Base-by-base conservation (phyloP, 23 tunicate genomes). In the Styela clava region DNA sequence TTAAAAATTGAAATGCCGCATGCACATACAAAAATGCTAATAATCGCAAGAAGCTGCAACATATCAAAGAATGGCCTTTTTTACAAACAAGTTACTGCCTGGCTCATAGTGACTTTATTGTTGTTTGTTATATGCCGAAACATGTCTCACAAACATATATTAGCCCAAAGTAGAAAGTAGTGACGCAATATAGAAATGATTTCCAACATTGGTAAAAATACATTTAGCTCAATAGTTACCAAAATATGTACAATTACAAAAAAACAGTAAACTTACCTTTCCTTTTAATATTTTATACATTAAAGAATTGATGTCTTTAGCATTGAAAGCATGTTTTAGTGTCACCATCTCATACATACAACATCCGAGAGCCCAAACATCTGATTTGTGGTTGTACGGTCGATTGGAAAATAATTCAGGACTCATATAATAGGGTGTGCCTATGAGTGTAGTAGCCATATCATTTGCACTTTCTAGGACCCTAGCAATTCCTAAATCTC, bases 341-440 rank as follows among this genome's bases (percentile, higher is more conserved):
- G 99, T 96, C 51, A 87, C 94, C 94, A 96, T 96, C 77, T 96
- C 99, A 79, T 85, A 96, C 65, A 88, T 84, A 71, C 99, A 96
- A 67, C 99, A 96, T 1, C 99, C 99, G 74, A 96, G 72, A 1
- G 99, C 92, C 99, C 99, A 95, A n/a, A 95, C 96, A 52, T 95
- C 99, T 1, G 97, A 96, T 68, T 91, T 91, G 79, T 96, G 77
- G 37, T 88, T 91, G 86, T 96, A 96, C 2, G 99, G 99, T 31
- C 81, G 78, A 85, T 91, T 96, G 31, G 94, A 84, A 73, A 96
- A 96, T 16, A 96, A 79, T 83, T 96, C 99, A 2, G 99, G 99
- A 63, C 94, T 87, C 99, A 96, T 96, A 73, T 96, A 96, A 63
- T 96, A 96, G 23, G 99, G 99, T 24, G 99, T 96, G 29, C 99